Evolutionary conservation across 2,113 vertebrate species (phyloP).

Genomic region (Antennarius striatus): DNA sequence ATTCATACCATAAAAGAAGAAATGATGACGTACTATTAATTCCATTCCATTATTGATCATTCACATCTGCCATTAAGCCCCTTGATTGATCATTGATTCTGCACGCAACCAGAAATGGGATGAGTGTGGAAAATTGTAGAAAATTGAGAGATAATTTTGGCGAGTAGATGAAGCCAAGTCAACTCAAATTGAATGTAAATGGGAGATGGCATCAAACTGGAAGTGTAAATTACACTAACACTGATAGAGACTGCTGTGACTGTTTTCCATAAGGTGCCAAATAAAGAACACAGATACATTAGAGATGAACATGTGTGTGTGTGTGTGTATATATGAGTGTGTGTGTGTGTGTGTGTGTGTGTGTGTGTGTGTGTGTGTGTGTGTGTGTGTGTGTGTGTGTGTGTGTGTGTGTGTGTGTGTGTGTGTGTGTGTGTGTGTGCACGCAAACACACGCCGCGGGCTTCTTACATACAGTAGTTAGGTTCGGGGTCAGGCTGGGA

Average conservation of each 20-base stretch:
- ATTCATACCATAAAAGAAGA: no score
- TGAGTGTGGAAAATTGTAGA: not conserved
- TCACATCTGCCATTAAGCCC: not conserved
- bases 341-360: no score
- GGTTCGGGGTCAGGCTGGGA: conserved; percentile 70
- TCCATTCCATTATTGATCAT: not conserved
- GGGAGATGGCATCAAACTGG: not conserved
- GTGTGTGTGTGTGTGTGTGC: not conserved
- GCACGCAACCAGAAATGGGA: not conserved
- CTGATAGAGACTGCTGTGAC: conserved; percentile 11
- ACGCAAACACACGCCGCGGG: conserved; percentile 41
- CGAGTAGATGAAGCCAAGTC: no score
- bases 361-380: not conserved
- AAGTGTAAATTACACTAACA: not conserved
- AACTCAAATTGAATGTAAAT: no score
- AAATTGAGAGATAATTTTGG: not conserved
- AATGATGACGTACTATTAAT: no score
- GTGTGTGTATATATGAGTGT: no score
- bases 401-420: no score
- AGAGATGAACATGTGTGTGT: conserved; percentile 32
- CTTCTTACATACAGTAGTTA: conserved; percentile 58
- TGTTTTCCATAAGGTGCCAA: conserved; percentile 40
- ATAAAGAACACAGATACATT: conserved; percentile 21
- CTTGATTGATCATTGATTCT: not conserved
- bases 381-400: not conserved